A percentile compares a stretch with the other conserved stretches of the same genome.
Conservation (phyloP, 1,140 invertebrate species). For the Euglossa dilemma region DNA sequence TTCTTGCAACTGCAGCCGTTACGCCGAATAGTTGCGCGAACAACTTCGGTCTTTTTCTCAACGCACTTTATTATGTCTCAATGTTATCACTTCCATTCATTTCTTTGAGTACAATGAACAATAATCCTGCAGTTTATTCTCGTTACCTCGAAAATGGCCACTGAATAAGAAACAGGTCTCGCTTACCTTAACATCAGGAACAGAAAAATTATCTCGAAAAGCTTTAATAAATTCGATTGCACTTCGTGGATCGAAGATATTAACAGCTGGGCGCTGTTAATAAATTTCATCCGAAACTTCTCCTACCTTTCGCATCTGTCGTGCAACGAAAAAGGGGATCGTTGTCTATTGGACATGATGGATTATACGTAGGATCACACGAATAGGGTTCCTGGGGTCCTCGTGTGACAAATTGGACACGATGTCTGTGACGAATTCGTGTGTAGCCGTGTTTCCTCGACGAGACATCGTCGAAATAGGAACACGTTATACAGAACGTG, state of each 20-base stretch:
- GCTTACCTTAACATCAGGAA: too few species aligned
- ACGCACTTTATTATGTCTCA: not conserved
- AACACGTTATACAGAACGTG: not conserved
- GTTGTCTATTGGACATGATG: not conserved
- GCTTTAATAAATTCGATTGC: too few species aligned
- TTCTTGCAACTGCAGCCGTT: not conserved
- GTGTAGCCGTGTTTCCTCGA: not conserved
- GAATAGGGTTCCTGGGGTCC: not conserved
- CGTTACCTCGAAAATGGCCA: too few species aligned
- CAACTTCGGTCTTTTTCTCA: not conserved
- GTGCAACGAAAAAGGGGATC: not conserved
- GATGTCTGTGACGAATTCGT: conserved; percentile 16
- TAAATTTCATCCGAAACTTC: not conserved
- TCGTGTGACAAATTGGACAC: conserved; percentile 16
- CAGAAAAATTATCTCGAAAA: not conserved
- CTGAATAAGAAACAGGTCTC: not conserved
- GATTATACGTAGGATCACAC: conserved; percentile 3
- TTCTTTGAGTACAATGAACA: too few species aligned
- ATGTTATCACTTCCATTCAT: not conserved
- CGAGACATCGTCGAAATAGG: not conserved
- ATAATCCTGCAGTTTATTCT: too few species aligned
- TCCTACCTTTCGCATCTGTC: not conserved
- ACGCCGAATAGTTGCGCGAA: not conserved
- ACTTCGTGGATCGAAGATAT: too few species aligned
- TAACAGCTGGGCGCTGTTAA: not conserved